Evolutionary conservation across 2,113 vertebrate species (phyloP).

Genomic region (Phodopus roborovskii): DNA sequence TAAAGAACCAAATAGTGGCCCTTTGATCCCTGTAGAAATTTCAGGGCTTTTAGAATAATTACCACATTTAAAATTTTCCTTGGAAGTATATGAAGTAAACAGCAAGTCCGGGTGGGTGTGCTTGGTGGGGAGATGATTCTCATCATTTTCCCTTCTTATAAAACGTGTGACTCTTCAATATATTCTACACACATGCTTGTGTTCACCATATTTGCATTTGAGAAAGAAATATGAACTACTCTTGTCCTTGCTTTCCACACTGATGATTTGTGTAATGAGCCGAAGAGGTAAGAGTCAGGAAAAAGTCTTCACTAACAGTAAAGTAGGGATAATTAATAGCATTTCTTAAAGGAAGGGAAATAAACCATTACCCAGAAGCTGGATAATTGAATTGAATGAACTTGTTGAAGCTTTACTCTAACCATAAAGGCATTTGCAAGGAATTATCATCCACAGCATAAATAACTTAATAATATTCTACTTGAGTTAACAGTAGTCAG

Average conservation of each 20-base stretch:
- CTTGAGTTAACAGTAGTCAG: slow-evolving; percentile 79
- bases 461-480: slow-evolving; percentile 75
- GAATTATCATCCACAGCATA: slow-evolving; percentile 70
- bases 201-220: slow-evolving; percentile 41
- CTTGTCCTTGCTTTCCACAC: slow-evolving; percentile 55
- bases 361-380: slow-evolving; percentile 40
- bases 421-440: slow-evolving; percentile 66
- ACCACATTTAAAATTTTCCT: not conserved
- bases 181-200: slow-evolving; percentile 34
- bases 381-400: slow-evolving; percentile 63
- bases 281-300: slow-evolving; percentile 51
- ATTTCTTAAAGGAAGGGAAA: slow-evolving; percentile 41
- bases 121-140: slow-evolving; percentile 44
- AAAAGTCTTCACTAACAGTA: slow-evolving; percentile 59
- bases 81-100: slow-evolving; percentile 25
- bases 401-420: slow-evolving; percentile 34
- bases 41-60: not conserved
- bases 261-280: slow-evolving; percentile 53
- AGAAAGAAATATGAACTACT: slow-evolving; percentile 62
- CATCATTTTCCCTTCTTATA: slow-evolving; percentile 14
- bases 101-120: slow-evolving; percentile 20
- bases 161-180: slow-evolving; percentile 27
- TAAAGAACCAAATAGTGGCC: not conserved
- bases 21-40: slow-evolving; percentile 39
- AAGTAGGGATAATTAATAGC: slow-evolving; percentile 66